phyloP scores from a whole-genome alignment of 2,797 vertebrate genomes.

The Odontamblyopus lacepedii region DNA sequence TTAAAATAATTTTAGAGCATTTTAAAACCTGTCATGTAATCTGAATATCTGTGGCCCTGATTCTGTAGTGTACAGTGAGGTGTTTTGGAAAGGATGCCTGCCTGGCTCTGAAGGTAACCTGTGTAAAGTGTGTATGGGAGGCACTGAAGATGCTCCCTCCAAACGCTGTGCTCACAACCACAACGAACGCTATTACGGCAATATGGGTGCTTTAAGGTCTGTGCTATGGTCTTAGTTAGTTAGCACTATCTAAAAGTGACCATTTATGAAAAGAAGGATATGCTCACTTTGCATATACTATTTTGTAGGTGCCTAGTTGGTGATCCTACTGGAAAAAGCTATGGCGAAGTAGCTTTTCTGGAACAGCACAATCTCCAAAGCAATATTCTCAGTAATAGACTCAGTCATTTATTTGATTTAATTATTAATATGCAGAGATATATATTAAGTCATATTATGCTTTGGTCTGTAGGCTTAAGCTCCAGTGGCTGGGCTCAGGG shows the following conservation, averaged over 20 bases:
- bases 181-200: constrained; percentile 90
- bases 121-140: constrained; percentile 91
- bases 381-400: constrained; percentile 83
- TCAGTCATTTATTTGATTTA: not conserved
- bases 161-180: constrained; percentile 88
- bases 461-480: constrained; percentile 72
- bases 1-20: not conserved
- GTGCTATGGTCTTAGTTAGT: constrained; percentile 20
- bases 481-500: constrained; percentile 82
- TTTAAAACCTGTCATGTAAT: not conserved
- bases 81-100: constrained; percentile 93
- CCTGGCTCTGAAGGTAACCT: constrained; percentile 84
- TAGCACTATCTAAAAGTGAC: not conserved
- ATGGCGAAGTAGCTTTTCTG: constrained; percentile 89
- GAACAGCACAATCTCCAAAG: constrained; percentile 85
- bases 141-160: constrained; percentile 76
- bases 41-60: constrained; percentile 10
- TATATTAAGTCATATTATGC: not conserved
- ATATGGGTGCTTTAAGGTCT: constrained; percentile 88
- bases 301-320: constrained; percentile 85
- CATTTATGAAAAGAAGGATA: not conserved
- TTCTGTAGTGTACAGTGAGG: constrained; percentile 77
- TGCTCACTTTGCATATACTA: not conserved
- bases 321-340: constrained; percentile 85
- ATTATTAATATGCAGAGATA: not conserved